These are phyloP conservation scores for Hyalella azteca DNA, from an alignment of 2,888 invertebrate genomes.

Conservation along the genomic window DNA sequence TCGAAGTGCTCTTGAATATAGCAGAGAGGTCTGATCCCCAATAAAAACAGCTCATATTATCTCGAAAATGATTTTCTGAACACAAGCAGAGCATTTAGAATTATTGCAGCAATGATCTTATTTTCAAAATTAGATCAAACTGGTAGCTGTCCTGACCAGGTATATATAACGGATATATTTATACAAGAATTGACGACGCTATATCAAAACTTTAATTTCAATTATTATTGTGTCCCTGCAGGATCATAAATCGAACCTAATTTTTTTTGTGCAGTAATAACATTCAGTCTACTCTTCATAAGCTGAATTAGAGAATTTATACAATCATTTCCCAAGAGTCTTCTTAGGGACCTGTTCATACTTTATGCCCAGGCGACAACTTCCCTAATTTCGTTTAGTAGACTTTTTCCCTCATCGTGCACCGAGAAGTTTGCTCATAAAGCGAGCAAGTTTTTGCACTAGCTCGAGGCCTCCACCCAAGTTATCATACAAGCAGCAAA, in stretches of 20 bases:
- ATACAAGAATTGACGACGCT: no score
- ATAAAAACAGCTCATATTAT: no score
- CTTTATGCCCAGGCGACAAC: conserved; percentile 16
- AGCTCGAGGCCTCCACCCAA: conserved; percentile 1
- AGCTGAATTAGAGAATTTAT: not conserved
- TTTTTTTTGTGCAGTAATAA: not conserved
- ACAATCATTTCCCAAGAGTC: not conserved
- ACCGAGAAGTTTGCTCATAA: conserved; percentile 35
- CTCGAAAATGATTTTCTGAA: no score
- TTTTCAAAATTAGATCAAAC: no score
- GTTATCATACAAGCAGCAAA: conserved; percentile 16
- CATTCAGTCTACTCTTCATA: not conserved
- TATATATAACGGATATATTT: no score
- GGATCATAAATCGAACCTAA: not conserved
- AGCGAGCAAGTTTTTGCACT: conserved; percentile 1
- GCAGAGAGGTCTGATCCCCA: no score
- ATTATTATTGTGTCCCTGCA: no score
- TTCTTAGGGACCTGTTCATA: conserved; percentile 27
- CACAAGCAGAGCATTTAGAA: no score
- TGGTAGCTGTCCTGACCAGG: no score
- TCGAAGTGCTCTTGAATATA: no score
- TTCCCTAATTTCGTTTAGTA: conserved; percentile 26
- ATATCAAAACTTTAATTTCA: no score
- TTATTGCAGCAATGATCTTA: no score
- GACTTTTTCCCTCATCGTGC: conserved; percentile 32